Evolutionary conservation across 2,888 invertebrate species (phyloP), one percentile per base, ranked within the genome.

Genomic region (Tipula confusa): DNA sequence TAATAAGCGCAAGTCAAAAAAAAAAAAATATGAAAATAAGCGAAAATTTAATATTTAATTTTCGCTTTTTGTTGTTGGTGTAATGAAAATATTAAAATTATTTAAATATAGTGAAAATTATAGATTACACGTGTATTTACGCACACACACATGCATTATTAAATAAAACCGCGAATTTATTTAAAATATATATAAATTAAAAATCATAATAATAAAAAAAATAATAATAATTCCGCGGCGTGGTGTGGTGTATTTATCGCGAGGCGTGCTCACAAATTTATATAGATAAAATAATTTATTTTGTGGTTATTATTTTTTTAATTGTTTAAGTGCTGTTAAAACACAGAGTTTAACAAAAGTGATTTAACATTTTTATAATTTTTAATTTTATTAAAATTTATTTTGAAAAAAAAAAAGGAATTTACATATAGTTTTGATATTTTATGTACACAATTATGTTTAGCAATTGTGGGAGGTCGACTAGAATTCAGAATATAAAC

Each of bases 1-100:
- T 64, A n/a, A n/a, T n/a, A 64, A 64, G 64, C 64, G 64, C 64
- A 64, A 64, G 64, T 64, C 64, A 64, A 64, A 64, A 64, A 64
- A 24, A 38, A 24, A 79, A 79, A 79, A 79, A 79, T 28, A 79
- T n/a, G n/a, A n/a, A n/a, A n/a, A n/a, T n/a, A 79, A 9, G 13
- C 15, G 13, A 79, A 79, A 79, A 28, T 24, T 28, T 28, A 79
- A 2, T 18, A 48, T 29, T 80, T 80, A 3, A 29, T 79, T 28
- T 28, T 43, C 43, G 15, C 3, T 43, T 24, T 9, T 18, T n/a
- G n/a, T 43, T 24, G 24, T 43, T 24, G 24, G 9, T 64, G 64
- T 24, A 64, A 24, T 64, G 18, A 2, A 64, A 64, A 64, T 64
- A 33, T 6, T 3, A 33, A 33, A 9, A 9, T 33, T 64, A 11